A percentile compares a stretch with the other conserved stretches of the same genome.
Evolutionary conservation across 2,113 vertebrate species (phyloP).

Genomic region (Gavialis gangeticus): DNA sequence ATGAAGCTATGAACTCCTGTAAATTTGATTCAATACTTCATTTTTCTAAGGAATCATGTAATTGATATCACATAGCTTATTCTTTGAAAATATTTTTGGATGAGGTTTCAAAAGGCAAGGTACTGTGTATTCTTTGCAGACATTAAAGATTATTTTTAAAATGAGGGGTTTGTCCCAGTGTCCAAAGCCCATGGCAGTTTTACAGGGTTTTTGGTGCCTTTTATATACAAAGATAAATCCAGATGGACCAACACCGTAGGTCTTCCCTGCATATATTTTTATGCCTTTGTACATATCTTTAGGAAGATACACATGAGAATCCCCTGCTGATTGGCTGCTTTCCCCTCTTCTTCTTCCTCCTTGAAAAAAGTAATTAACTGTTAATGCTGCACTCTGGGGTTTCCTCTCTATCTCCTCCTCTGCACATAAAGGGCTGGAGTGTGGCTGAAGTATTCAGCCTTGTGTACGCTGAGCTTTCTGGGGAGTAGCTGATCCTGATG

Average conservation of each 20-base stretch:
- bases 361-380: no score
- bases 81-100: background rate
- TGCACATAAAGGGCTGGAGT: background rate
- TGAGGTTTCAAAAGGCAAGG: background rate
- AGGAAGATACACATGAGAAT: background rate
- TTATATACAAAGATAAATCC: background rate
- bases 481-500: background rate
- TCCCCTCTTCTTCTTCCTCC: background rate
- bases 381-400: background rate
- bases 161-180: background rate
- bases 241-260: background rate
- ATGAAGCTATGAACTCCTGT: background rate
- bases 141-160: background rate
- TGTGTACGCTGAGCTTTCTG: no score
- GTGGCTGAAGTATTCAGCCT: background rate
- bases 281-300: background rate
- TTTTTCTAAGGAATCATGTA: background rate
- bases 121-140: background rate
- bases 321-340: background rate
- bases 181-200: background rate
- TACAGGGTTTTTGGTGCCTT: background rate
- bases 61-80: no score
- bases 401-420: background rate
- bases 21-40: background rate
- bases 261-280: background rate